Percentiles rank a stretch among this genome's conserved stretches.
Evolutionary conservation across 2,888 invertebrate genomes (phyloP).

Genomic region (Leptogaster cylindrica): DNA sequence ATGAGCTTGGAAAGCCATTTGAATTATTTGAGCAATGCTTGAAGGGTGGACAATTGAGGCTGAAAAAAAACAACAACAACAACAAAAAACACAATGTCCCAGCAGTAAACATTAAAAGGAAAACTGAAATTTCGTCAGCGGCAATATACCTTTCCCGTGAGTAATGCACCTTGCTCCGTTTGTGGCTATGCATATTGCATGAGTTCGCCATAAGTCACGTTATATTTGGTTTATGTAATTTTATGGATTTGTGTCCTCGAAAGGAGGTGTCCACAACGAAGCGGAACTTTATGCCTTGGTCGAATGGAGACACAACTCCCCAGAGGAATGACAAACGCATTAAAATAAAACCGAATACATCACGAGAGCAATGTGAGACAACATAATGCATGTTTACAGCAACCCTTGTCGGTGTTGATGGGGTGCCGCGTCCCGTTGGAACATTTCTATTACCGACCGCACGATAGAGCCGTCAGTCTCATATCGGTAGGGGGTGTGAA

Average conservation of each 20-base stretch:
- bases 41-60: too few relatives aligned
- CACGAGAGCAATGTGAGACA: not conserved
- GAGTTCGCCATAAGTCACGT: constrained; percentile 26
- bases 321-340: constrained; percentile 13
- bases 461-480: constrained; percentile 11
- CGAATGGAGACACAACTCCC: not conserved
- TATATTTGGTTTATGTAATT: constrained; percentile 35
- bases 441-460: constrained; percentile 12
- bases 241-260: constrained; percentile 24
- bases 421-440: constrained; percentile 14
- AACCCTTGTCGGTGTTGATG: not conserved
- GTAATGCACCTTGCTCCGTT: constrained; percentile 32
- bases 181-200: constrained; percentile 24
- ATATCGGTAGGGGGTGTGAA: not conserved
- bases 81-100: constrained; percentile 3
- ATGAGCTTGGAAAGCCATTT: not conserved
- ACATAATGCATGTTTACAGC: constrained; percentile 29
- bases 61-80: too few relatives aligned
- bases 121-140: constrained; percentile 9
- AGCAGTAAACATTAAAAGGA: too few relatives aligned
- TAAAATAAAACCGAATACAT: constrained; percentile 23
- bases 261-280: not conserved
- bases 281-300: not conserved
- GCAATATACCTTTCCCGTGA: constrained; percentile 24
- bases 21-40: constrained; percentile 8